Evolutionary conservation across 2,797 vertebrate genomes (phyloP), one percentile per base, ranked within the genome.

Genomic region (Pteronotus mesoamericanus): DNA sequence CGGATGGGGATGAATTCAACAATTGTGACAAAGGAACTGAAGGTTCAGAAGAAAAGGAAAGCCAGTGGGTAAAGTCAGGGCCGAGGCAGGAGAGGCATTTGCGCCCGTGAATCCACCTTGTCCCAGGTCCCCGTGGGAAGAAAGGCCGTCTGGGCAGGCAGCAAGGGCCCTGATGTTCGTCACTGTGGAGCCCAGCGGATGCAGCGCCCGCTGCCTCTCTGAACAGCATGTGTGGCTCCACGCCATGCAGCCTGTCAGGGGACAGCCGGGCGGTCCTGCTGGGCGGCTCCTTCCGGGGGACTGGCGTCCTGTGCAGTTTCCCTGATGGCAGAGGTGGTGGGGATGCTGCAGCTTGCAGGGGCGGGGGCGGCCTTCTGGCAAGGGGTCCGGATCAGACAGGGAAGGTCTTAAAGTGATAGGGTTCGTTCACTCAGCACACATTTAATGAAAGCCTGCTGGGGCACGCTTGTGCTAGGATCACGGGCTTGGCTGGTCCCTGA

Each of bases 401-500:
- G 39, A 24, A 44, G 46, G 9, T 19, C 32, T 95, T 77, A 78
- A 97, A 86, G 37, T 39, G 48, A 85, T 42, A 74, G 16, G 1
- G 18, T 22, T 42, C 18, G 24, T 75, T 44, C 39, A 34, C 16
- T 74, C 37, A 24, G 26, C 37, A 21, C 10, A 9, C 9, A 34
- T 68, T 48, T 39, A 64, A 24, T 3, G 32, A 75, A 79, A 66
- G 14, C 21, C 46, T 21, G 6, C 24, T 64, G 42, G 22, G 24
- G 18, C 6, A 92, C 57, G 14, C 3, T 9, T 39, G 3, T 11
- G 44, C 21, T 44, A n/a, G 16, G 29, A 4, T 34, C 5, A 0
- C n/a, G 15, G 15, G 57, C 15, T 69, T 4, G 37, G 19, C 5
- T 14, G 11, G 46, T 53, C 22, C 21, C 24, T 0, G 19, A 78